Conservation (phyloP, 2,113 vertebrate genomes). For the Steatornis caripensis region DNA sequence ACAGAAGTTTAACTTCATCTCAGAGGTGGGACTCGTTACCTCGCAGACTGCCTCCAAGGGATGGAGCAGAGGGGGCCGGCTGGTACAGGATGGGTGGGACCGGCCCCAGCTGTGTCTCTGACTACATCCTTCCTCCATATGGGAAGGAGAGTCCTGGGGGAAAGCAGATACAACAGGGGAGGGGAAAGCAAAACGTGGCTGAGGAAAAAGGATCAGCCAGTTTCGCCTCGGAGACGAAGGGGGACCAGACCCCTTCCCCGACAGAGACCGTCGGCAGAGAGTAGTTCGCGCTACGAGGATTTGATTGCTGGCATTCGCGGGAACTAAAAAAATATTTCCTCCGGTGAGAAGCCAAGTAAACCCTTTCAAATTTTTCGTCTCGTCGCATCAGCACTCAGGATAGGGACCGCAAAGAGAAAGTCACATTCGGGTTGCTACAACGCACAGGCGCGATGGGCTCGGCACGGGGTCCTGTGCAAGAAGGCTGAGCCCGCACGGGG, state of each 20-base stretch:
- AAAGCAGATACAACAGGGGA: not conserved
- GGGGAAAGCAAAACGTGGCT: not conserved
- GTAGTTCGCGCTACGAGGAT: not conserved
- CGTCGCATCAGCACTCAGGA: not conserved
- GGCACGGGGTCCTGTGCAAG: too few species aligned
- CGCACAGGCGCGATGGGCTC: too few species aligned
- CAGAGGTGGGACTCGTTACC: not conserved
- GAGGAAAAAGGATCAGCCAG: not conserved
- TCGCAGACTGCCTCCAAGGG: not conserved
- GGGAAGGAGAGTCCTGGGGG: not conserved
- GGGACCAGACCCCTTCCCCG: not conserved
- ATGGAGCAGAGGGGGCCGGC: too few species aligned
- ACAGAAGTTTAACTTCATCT: not conserved
- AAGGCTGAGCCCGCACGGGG: not conserved
- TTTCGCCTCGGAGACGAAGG: not conserved
- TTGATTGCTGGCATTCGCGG: not conserved
- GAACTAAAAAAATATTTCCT: not conserved
- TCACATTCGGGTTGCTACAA: accelerated
- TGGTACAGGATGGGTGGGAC: not conserved
- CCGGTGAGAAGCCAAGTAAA: not conserved
- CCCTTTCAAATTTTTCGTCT: not conserved
- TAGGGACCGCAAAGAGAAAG: not conserved
- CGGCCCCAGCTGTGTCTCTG: not conserved
- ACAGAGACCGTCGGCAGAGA: not conserved
- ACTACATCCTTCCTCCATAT: not conserved